These are phyloP conservation scores for Mesoligia furuncula DNA, from an alignment of 2,888 invertebrate species.

Conservation along the genomic window DNA sequence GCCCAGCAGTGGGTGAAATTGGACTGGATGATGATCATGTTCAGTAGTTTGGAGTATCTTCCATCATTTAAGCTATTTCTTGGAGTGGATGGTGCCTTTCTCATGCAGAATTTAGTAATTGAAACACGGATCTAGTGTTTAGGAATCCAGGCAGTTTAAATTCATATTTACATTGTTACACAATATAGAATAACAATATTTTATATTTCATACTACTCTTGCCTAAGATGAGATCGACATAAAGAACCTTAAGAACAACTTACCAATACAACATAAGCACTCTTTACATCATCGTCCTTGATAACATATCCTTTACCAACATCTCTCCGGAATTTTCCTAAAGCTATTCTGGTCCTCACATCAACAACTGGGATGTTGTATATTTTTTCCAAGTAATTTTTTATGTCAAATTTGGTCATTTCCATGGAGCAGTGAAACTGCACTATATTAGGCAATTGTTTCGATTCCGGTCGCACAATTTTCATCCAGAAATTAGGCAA, in stretches of 20 bases:
- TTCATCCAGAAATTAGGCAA: slow-evolving; percentile 99
- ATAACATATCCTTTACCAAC: slow-evolving; percentile 91
- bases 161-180: not conserved
- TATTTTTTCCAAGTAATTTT: slow-evolving; percentile 98
- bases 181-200: not conserved
- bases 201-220: not conserved
- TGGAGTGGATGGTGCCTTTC: not conserved
- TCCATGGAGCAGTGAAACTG: slow-evolving; percentile 97
- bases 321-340: slow-evolving; percentile 92
- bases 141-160: not conserved
- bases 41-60: not conserved
- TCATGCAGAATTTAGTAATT: not conserved
- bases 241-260: slow-evolving; percentile 61
- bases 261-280: slow-evolving; percentile 95
- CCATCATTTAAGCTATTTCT: not conserved
- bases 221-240: not conserved
- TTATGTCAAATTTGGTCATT: slow-evolving; percentile 97
- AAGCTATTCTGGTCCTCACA: slow-evolving; percentile 93
- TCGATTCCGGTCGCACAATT: slow-evolving; percentile 92
- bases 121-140: not conserved
- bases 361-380: slow-evolving; percentile 95
- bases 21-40: not conserved
- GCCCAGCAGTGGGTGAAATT: not conserved
- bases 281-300: slow-evolving; percentile 96
- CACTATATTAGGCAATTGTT: slow-evolving; percentile 94